Conservation (phyloP, 2,888 invertebrate genomes). For the Xanthorhoe designata region DNA sequence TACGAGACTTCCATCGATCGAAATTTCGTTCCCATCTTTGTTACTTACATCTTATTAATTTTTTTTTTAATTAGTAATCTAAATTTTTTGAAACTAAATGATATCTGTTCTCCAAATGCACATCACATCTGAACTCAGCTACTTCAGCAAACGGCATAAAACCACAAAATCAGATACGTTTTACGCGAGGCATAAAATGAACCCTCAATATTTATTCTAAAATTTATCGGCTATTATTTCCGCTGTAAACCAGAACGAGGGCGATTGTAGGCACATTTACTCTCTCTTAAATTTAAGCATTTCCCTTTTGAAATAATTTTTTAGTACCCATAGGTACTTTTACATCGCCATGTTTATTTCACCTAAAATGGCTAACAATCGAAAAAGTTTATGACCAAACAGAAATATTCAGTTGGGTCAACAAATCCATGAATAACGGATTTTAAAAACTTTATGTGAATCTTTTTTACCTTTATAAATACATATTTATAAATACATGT, state of each 20-base stretch:
- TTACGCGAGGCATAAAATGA: slow-evolving; percentile 43
- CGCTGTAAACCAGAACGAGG: slow-evolving; percentile 40
- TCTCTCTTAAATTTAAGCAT: slow-evolving; percentile 40
- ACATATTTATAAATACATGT: too few relatives aligned
- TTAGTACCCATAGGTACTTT: slow-evolving; percentile 14
- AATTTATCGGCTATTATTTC: slow-evolving; percentile 44
- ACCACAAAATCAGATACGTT: slow-evolving; percentile 40
- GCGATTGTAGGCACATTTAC: slow-evolving; percentile 42
- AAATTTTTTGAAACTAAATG: too few relatives aligned
- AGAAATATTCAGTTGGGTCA: not conserved
- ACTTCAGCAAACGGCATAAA: slow-evolving; percentile 28
- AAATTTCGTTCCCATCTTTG: too few relatives aligned
- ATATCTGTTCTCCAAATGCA: not conserved
- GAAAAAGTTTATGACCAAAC: slow-evolving; percentile 12
- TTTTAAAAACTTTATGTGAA: not conserved
- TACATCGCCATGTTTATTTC: slow-evolving; percentile 19
- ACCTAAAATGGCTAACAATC: slow-evolving; percentile 15
- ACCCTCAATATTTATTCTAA: slow-evolving; percentile 44
- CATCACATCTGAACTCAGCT: not conserved
- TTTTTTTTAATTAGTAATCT: too few relatives aligned
- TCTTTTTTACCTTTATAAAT: not conserved
- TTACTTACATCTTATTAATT: too few relatives aligned
- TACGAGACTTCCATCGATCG: not conserved
- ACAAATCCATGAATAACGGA: not conserved
- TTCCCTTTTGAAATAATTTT: slow-evolving; percentile 33